A percentile compares a stretch with the other conserved stretches of the same genome.
Conservation (phyloP, 2,113 vertebrate genomes). For the Abramis brama region DNA sequence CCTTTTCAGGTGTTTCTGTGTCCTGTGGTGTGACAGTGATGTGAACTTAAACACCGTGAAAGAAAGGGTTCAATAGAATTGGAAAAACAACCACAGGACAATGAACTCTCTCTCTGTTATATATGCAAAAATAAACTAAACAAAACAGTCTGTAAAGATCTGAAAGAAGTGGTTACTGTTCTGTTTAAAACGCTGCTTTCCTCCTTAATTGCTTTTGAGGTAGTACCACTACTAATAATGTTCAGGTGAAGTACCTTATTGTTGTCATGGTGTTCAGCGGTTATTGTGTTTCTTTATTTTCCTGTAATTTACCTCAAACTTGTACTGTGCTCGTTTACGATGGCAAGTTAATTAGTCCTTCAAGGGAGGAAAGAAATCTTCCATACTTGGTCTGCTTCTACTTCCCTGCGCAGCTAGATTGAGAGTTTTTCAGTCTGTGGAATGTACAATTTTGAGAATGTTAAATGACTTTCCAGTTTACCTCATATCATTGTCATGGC, state of each 20-base stretch:
- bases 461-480: slow-evolving; percentile 40
- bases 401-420: background rate
- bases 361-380: background rate
- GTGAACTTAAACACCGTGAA: background rate
- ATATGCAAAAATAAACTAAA: slow-evolving; percentile 50
- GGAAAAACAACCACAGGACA: background rate
- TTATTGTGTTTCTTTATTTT: slow-evolving; percentile 47
- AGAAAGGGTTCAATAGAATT: background rate
- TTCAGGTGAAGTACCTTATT: slow-evolving; percentile 62
- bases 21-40: slow-evolving; percentile 38
- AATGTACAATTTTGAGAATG: slow-evolving; percentile 38
- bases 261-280: slow-evolving; percentile 51
- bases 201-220: slow-evolving; percentile 53
- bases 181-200: slow-evolving; percentile 57
- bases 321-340: slow-evolving; percentile 28
- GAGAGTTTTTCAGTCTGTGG: slow-evolving; percentile 23
- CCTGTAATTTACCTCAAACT: slow-evolving; percentile 36
- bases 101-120: slow-evolving; percentile 58
- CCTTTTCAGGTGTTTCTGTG: slow-evolving; percentile 35
- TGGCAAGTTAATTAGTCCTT: slow-evolving; percentile 44
- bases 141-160: slow-evolving; percentile 64
- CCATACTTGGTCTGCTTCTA: background rate
- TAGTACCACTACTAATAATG: slow-evolving; percentile 38
- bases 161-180: slow-evolving; percentile 59
- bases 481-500: slow-evolving; percentile 43